Percentiles rank a stretch among this genome's conserved stretches.
These are phyloP conservation scores for Hirtodrosophila alboralis DNA, from an alignment of 2,888 invertebrate genomes.

Conservation along the genomic window DNA sequence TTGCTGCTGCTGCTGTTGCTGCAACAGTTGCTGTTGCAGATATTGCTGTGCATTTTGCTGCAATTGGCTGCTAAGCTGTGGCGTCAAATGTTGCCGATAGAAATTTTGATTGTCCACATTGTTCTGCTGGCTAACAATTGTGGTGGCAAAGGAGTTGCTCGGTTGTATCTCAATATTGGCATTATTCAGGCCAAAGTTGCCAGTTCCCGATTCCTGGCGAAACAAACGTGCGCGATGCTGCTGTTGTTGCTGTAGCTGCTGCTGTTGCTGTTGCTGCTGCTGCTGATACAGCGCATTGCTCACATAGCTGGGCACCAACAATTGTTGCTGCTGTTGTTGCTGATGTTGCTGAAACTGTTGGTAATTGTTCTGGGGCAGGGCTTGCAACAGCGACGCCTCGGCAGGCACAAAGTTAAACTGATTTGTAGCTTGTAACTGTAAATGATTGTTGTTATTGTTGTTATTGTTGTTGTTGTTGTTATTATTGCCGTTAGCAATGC, in stretches of 20 bases:
- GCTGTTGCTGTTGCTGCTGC: slow-evolving; percentile 64
- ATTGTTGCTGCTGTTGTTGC: slow-evolving; percentile 70
- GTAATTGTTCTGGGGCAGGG: slow-evolving; percentile 74
- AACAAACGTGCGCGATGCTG: slow-evolving; percentile 84
- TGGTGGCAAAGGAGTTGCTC: slow-evolving; percentile 70
- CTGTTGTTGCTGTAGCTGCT: slow-evolving; percentile 66
- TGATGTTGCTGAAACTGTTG: slow-evolving; percentile 71
- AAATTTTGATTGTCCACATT: slow-evolving; percentile 81
- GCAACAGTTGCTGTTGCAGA: slow-evolving; percentile 64
- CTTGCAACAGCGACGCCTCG: slow-evolving; percentile 74
- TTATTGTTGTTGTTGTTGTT: too few species aligned
- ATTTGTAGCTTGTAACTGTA: slow-evolving; percentile 81
- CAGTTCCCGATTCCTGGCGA: slow-evolving; percentile 86
- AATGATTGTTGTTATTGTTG: slow-evolving; percentile 49
- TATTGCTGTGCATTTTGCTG: slow-evolving; percentile 84
- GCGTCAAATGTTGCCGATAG: slow-evolving; percentile 81
- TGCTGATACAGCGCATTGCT: slow-evolving; percentile 71
- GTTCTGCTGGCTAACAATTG: slow-evolving; percentile 66
- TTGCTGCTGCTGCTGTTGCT: slow-evolving; percentile 34
- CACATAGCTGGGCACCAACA: slow-evolving; percentile 68
- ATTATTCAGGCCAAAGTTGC: slow-evolving; percentile 87
- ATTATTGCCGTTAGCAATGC: slow-evolving; percentile 48
- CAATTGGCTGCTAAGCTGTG: slow-evolving; percentile 79
- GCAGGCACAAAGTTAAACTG: slow-evolving; percentile 81
- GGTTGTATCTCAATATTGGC: slow-evolving; percentile 77